Conservation (phyloP, 2,888 invertebrate species). For the Polyploca ridens region DNA sequence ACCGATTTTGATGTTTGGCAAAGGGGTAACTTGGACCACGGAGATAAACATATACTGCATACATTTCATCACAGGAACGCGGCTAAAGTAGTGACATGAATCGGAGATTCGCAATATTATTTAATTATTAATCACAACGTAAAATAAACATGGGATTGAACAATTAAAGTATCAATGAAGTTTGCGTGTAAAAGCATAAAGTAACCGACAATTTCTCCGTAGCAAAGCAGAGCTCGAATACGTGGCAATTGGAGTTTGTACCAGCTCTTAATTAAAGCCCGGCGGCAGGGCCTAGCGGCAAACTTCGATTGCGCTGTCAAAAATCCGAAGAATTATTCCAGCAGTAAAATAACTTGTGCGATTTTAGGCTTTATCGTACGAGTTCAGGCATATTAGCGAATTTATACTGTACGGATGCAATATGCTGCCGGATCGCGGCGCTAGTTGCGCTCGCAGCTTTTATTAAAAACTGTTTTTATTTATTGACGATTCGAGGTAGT, state of each 20-base stretch:
- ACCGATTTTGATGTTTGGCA: too few species aligned
- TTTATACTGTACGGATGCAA: constrained; percentile 78
- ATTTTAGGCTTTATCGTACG: constrained; percentile 81
- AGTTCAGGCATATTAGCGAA: constrained; percentile 82
- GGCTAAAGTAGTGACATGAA: neutral
- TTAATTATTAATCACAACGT: too few species aligned
- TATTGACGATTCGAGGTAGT: constrained; percentile 69
- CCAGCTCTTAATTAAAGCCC: constrained; percentile 78
- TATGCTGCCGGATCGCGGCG: constrained; percentile 66
- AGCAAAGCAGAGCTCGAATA: constrained; percentile 58
- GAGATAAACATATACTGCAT: neutral
- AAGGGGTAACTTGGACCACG: too few species aligned
- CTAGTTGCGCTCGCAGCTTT: constrained; percentile 67
- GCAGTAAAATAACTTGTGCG: constrained; percentile 79
- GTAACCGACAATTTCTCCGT: constrained; percentile 46
- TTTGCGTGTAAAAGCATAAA: constrained; percentile 55
- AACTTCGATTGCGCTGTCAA: constrained; percentile 84
- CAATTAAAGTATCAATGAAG: constrained; percentile 52
- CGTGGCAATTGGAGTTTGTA: constrained; percentile 65
- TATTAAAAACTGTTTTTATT: constrained; percentile 81
- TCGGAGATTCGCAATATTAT: too few species aligned
- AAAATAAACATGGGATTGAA: constrained; percentile 25
- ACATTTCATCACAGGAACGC: neutral
- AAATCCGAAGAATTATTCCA: constrained; percentile 83
- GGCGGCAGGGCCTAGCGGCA: constrained; percentile 73